phyloP scores from a whole-genome alignment of 2,113 vertebrate genomes.

The Cyprinodon tularosa region DNA sequence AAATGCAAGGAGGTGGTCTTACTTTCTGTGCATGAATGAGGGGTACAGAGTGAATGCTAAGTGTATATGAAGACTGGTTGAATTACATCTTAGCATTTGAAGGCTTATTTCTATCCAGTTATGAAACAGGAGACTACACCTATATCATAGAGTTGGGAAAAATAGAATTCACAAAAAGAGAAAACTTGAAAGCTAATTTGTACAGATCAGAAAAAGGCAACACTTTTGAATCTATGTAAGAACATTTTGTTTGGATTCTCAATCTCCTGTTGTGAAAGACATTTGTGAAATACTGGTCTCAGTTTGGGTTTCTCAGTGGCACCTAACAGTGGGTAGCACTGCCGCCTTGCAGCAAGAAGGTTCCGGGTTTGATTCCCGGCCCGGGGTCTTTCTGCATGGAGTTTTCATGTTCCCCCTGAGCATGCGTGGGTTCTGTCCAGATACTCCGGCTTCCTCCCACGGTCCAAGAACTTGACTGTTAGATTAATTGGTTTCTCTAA shows the following conservation, averaged over 20 bases:
- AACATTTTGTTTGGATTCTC: not conserved
- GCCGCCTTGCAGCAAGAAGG: no score
- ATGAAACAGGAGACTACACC: slow-evolving; percentile 6
- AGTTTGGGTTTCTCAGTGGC: no score
- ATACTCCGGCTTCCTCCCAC: no score
- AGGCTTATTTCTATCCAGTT: slow-evolving; percentile 21
- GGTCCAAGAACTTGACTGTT: no score
- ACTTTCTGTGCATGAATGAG: slow-evolving; percentile 35
- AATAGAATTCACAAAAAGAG: not conserved
- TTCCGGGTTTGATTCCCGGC: no score
- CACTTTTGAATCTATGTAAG: not conserved
- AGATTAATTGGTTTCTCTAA: no score
- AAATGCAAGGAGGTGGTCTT: slow-evolving; percentile 53
- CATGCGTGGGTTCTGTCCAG: no score
- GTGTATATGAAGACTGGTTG: slow-evolving; percentile 20
- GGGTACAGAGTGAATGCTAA: slow-evolving; percentile 24
- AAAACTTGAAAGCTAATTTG: no score
- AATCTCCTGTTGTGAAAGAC: not conserved
- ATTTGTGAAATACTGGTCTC: not conserved
- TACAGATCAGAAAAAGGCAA: not conserved
- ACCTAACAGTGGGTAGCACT: no score
- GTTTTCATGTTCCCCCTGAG: no score
- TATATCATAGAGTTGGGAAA: slow-evolving; percentile 6
- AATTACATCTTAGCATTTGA: slow-evolving; percentile 25
- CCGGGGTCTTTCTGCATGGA: no score